phyloP scores from a whole-genome alignment of 2,888 invertebrate genomes.

The Macrosoma leucophasiata region DNA sequence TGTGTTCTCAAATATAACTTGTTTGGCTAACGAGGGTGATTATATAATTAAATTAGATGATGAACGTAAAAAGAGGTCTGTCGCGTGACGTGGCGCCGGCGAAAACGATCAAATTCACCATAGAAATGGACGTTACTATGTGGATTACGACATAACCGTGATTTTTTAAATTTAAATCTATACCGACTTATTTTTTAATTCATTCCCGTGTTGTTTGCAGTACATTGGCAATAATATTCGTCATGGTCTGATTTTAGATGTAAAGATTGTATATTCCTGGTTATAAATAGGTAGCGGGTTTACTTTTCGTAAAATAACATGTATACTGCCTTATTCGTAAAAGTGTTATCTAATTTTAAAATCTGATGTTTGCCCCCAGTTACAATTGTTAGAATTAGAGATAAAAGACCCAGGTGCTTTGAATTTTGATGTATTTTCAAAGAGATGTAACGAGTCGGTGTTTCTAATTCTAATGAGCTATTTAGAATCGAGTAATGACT shows the following conservation, averaged over 20 bases:
- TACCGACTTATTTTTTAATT: too few species aligned
- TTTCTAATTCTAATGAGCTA: neutral
- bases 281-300: conserved; percentile 26
- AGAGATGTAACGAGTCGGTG: too few species aligned
- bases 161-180: too few species aligned
- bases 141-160: too few species aligned
- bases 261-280: conserved; percentile 16
- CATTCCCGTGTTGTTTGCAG: conserved; percentile 6
- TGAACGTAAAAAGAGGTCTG: conserved; percentile 7
- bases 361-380: conserved; percentile 20
- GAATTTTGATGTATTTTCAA: conserved; percentile 34
- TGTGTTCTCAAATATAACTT: conserved; percentile 47
- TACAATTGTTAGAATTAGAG: conserved; percentile 34
- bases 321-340: conserved; percentile 48
- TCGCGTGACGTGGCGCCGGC: neutral
- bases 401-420: conserved; percentile 22
- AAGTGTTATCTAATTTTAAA: conserved; percentile 33
- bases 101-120: too few species aligned
- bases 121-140: too few species aligned
- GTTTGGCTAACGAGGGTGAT: conserved; percentile 18
- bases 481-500: neutral
- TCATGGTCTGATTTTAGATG: conserved; percentile 29
- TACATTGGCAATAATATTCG: conserved; percentile 10
- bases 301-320: conserved; percentile 26
- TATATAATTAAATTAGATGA: conserved; percentile 13